These are phyloP conservation scores for Augochlorella aurata DNA, from an alignment of 2,888 invertebrate genomes.

Conservation along the genomic window DNA sequence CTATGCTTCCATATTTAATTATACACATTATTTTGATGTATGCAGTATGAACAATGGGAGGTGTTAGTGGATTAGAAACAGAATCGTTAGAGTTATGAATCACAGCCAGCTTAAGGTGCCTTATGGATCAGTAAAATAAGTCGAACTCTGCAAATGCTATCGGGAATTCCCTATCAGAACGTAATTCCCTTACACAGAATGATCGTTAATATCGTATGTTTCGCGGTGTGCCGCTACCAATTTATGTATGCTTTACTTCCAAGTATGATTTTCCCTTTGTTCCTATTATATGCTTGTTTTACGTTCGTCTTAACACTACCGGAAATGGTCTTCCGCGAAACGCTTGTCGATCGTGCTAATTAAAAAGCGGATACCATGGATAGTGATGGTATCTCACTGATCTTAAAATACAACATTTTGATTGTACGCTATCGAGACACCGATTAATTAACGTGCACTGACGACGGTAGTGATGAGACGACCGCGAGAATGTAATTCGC, in stretches of 20 bases:
- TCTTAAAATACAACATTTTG: constrained; percentile 63
- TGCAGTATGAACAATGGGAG: constrained; percentile 37
- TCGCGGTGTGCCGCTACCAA: constrained; percentile 32
- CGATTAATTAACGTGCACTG: constrained; percentile 54
- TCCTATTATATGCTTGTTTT: constrained; percentile 64
- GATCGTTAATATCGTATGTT: constrained; percentile 38
- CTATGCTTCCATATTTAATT: constrained; percentile 44
- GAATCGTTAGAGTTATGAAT: constrained; percentile 56
- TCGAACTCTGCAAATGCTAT: constrained; percentile 48
- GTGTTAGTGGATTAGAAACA: constrained; percentile 46
- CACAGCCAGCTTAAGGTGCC: constrained; percentile 67
- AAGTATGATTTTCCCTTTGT: constrained; percentile 72
- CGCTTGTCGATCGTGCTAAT: constrained; percentile 56
- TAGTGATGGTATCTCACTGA: constrained; percentile 48
- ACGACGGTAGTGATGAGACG: constrained; percentile 69
- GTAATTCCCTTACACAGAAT: constrained; percentile 37
- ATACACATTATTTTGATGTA: constrained; percentile 49
- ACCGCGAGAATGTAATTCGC: constrained; percentile 69
- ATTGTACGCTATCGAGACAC: constrained; percentile 64
- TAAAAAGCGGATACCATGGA: constrained; percentile 50
- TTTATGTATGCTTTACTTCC: constrained; percentile 45
- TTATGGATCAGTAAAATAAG: constrained; percentile 53
- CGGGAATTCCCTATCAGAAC: constrained; percentile 39
- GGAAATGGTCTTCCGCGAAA: constrained; percentile 34
- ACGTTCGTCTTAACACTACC: constrained; percentile 69